Evolutionary conservation across 2,797 vertebrate genomes (phyloP), one percentile per base, ranked within the genome.

Genomic region (Clarias platycephalus): DNA sequence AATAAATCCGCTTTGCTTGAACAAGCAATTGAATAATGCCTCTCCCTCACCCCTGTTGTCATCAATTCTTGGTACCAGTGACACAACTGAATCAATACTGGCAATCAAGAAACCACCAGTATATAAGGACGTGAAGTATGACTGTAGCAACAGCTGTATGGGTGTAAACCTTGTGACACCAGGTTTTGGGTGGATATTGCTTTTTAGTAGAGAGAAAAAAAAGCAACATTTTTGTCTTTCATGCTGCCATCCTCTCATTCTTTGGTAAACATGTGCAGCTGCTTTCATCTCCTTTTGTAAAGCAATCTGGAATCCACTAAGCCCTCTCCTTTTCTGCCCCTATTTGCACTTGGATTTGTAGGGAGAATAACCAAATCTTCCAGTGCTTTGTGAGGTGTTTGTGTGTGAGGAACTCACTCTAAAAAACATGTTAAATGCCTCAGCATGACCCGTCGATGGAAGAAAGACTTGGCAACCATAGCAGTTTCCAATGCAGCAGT

Each of bases 321-420:
- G 82, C 82, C 63, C 34, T 78, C 86, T 84, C 86, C 49, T 82
- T 83, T 87, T 72, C 62, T 49, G 31, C 67, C 74, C 75, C 72
- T 83, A 82, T 89, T 85, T 88, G 82, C 66, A 34, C 82, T 80
- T n/a, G 76, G 87, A 86, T 89, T 89, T 89, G 76, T 80, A 79
- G 77, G 60, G 86, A 83, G 86, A 88, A 84, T 84, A 78, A 62
- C 70, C 64, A 76, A 85, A 83, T 83, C 80, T 84, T 71, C 16
- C 49, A 74, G 60, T 64, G 75, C 81, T 74, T 86, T 80, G 75
- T 86, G 67, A n/a, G 9, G 66, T 44, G 31, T 83, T 81, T 86
- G 64, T 77, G 76, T 85, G 31, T 84, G 81, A 84, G 37, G 53
- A 81, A 77, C 79, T 86, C 68, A 34, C 70, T 83, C 22, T 31